phyloP scores from a whole-genome alignment of 2,888 invertebrate genomes.

The Harmothoe impar region DNA sequence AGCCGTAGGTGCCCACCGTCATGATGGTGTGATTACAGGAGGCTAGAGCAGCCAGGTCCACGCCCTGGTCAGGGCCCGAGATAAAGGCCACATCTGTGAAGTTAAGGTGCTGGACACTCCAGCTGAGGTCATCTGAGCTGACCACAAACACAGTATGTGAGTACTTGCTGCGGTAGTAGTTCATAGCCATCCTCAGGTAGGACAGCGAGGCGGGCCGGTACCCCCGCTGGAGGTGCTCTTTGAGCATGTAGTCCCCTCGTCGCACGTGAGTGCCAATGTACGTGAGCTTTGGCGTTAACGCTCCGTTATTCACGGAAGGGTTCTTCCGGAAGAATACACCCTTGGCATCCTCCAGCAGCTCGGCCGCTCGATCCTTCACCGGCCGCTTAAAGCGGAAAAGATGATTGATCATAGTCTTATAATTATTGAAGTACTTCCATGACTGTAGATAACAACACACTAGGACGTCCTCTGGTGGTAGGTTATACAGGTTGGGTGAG shows the following conservation, averaged over 20 bases:
- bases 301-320: constrained; percentile 25
- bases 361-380: constrained; percentile 30
- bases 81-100: constrained; percentile 39
- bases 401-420: constrained; percentile 55
- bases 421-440: constrained; percentile 66
- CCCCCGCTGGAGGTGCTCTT: constrained; percentile 57
- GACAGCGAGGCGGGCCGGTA: constrained; percentile 61
- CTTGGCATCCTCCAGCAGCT: not conserved
- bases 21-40: constrained; percentile 65
- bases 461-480: constrained; percentile 54
- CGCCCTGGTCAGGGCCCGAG: constrained; percentile 37
- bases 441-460: constrained; percentile 67
- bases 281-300: constrained; percentile 12
- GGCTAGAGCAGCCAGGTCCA: constrained; percentile 61
- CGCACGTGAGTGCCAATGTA: constrained; percentile 62
- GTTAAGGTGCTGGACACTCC: constrained; percentile 50
- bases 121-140: constrained; percentile 54
- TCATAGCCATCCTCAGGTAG: constrained; percentile 61
- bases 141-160: constrained; percentile 60
- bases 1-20: constrained; percentile 64
- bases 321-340: constrained; percentile 18
- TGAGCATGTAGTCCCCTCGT: constrained; percentile 55
- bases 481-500: constrained; percentile 46
- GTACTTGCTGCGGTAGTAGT: constrained; percentile 61
- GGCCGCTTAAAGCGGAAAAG: constrained; percentile 62